Base-by-base conservation (phyloP, 1,140 invertebrate genomes). In the Agrypnia vestita region DNA sequence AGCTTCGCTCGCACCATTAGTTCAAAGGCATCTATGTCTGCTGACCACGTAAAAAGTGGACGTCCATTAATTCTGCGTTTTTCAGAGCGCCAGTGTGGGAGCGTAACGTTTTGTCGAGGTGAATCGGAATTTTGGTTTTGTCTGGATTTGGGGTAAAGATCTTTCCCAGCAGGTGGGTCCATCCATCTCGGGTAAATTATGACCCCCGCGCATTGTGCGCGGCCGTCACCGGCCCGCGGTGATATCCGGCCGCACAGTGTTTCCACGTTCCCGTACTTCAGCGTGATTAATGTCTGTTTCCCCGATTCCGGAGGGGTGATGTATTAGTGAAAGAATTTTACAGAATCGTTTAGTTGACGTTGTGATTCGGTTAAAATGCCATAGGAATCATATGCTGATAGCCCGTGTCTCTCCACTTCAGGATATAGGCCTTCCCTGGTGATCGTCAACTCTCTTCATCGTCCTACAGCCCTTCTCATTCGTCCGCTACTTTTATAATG, bases 171-270 rank as follows among this genome's bases (percentile, higher is more conserved):
- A 21, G 17, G 67, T 25, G 47, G 67, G 67, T 25, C 46, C 43
- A 51, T 51, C 19, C 17, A 51, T 71, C 47, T 71, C 35, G 17
- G 49, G 49, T 71, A 46, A 71, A 71, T 71, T 53, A 71, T 71
- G 49, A 51, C 46, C 0, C n/a, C 10, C 49, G 47, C 10, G 15
- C 67, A 17, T 51, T 51, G 15, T n/a, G 67, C 17, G 49, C 15
- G 35, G 46, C 25, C 67, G 49, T 47, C 67, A 51, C 67, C 43
- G n/a, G n/a, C 12, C 46, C 47, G 46, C 49, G 6, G 25, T 51
- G 19, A 15, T 47, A 71, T 15, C 15, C 9, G 47, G 49, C 67
- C 67, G 25, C 67, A 71, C n/a, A 10, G 0, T 11, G 62, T 64
- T 15, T 64, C 61, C 61, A 62, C 19, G 25, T 35, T 43, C 21